phyloP scores from a whole-genome alignment of 2,113 vertebrate genomes.

The Mellivora capensis region DNA sequence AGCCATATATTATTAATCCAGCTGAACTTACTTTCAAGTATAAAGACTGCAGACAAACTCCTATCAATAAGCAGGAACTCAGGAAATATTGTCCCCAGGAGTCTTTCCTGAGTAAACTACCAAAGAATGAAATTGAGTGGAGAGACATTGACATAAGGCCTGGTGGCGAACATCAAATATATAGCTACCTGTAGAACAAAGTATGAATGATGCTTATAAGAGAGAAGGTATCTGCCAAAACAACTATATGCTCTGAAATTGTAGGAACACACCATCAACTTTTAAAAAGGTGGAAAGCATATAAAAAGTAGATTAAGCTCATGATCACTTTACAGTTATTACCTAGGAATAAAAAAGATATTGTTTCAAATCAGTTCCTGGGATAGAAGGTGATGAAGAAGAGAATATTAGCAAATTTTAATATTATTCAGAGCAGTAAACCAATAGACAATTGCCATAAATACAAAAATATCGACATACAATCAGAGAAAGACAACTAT shows the following conservation, averaged over 20 bases:
- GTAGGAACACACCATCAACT: accelerated
- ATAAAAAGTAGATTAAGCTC: neutral
- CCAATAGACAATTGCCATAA: neutral
- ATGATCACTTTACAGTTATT: neutral
- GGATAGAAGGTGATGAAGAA: neutral
- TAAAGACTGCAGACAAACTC: constrained; percentile 44
- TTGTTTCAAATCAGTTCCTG: neutral
- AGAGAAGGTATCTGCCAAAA: neutral
- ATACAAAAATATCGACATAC: neutral
- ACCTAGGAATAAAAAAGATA: neutral
- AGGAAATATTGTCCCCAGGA: constrained; percentile 61
- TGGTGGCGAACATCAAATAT: constrained; percentile 21
- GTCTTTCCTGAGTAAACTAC: constrained; percentile 27
- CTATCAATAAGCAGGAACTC: constrained; percentile 41
- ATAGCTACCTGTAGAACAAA: neutral
- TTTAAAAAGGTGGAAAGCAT: neutral
- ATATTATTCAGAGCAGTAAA: neutral
- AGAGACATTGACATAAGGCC: constrained; percentile 30
- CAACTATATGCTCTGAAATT: neutral
- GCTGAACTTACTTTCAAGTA: constrained; percentile 44
- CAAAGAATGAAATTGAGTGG: constrained; percentile 31
- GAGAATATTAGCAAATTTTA: neutral
- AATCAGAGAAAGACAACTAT: no score
- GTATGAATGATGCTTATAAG: neutral
- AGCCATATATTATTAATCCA: constrained; percentile 47